Percentiles rank a stretch among this genome's conserved stretches.
Evolutionary conservation across 1,140 invertebrate genomes (phyloP).

Genomic region (Ceratosolen solmsi): DNA sequence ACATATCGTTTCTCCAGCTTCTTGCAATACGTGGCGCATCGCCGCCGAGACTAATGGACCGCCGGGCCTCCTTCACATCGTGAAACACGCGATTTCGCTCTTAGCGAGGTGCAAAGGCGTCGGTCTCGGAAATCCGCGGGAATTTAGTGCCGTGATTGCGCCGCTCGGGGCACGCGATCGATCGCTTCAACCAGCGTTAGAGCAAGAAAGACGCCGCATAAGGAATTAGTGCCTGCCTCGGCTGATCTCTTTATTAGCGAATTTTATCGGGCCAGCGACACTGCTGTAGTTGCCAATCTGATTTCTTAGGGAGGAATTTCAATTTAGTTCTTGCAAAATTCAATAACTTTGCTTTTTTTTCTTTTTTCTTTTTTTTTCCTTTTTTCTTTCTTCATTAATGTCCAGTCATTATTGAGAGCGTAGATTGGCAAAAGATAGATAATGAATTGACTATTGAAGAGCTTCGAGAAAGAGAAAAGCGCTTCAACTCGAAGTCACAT

Average conservation of each 20-base stretch:
- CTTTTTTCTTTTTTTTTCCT: no score
- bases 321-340: no score
- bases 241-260: not conserved
- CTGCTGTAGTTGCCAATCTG: not conserved
- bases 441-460: not conserved
- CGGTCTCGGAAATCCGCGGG: not conserved
- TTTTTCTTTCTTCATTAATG: no score
- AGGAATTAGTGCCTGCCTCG: not conserved
- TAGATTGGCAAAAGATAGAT: not conserved
- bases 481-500: not conserved
- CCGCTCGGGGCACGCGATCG: not conserved
- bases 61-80: not conserved
- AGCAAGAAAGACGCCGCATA: no score
- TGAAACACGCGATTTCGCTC: not conserved
- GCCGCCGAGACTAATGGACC: not conserved
- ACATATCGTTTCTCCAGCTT: no score
- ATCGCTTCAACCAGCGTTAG: not conserved
- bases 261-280: not conserved
- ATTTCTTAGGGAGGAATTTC: no score
- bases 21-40: slow-evolving; percentile 2
- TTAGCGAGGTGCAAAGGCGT: no score
- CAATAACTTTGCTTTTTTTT: no score
- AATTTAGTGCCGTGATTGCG: slow-evolving; percentile 10
- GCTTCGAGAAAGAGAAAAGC: not conserved
- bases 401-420: not conserved